Evolutionary conservation across 2,113 vertebrate genomes (phyloP).

Genomic region (Campylomormyrus numenius): DNA sequence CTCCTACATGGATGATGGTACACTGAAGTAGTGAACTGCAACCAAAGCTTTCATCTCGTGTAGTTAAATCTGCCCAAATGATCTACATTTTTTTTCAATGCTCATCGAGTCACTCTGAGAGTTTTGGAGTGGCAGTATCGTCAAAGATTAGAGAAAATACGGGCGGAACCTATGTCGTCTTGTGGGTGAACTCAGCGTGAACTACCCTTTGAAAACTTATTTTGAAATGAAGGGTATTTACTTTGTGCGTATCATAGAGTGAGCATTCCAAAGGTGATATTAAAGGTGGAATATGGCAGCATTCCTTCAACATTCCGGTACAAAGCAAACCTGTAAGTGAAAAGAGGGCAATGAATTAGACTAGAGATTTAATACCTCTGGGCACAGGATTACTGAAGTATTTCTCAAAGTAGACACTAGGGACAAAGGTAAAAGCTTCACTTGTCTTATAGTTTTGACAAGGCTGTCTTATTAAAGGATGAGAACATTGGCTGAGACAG

Average conservation of each 20-base stretch:
- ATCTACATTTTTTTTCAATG: neutral
- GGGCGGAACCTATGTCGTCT: neutral
- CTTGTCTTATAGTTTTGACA: neutral
- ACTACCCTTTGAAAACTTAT: conserved; percentile 2
- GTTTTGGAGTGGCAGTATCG: neutral
- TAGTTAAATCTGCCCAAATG: neutral
- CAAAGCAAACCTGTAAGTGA: neutral
- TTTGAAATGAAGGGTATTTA: neutral
- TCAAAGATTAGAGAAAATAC: neutral
- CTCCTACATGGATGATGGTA: neutral
- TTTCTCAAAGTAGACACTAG: neutral
- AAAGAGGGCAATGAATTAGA: neutral
- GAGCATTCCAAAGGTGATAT: neutral
- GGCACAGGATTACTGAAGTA: neutral
- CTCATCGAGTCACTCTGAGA: neutral
- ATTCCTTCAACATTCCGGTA: neutral
- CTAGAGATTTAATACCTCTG: neutral
- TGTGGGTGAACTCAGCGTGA: neutral
- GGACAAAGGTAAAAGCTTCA: neutral
- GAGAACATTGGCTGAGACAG: neutral
- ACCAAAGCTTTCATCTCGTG: neutral
- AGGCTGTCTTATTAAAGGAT: neutral
- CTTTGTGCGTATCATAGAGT: neutral
- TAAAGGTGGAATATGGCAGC: neutral
- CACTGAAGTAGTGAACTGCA: neutral